Percentiles rank a stretch among this genome's conserved stretches.
Conservation (phyloP, 1,140 invertebrate species). For the Cotesia vestalis region DNA sequence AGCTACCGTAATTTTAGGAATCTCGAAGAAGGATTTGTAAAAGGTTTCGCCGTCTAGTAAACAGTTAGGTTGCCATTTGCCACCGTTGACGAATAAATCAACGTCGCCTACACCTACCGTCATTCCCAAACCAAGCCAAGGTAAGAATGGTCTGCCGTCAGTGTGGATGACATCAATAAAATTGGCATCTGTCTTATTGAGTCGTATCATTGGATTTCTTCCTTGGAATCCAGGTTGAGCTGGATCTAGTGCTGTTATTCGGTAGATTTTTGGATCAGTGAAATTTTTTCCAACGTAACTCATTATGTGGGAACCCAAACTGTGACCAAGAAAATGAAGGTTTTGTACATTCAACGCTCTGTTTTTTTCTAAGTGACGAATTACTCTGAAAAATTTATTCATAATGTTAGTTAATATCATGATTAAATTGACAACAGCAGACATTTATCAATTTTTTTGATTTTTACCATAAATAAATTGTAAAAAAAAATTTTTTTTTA, state of each 20-base stretch:
- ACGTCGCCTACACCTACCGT: conserved; percentile 52
- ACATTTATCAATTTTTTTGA: too few relatives aligned
- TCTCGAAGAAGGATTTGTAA: conserved; percentile 40
- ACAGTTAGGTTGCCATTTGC: conserved; percentile 53
- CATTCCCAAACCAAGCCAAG: conserved; percentile 60
- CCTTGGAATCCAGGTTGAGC: conserved; percentile 65
- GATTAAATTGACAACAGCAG: too few relatives aligned
- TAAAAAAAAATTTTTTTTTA: too few relatives aligned
- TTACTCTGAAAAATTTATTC: conserved; percentile 43
- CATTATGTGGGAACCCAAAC: conserved; percentile 60
- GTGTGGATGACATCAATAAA: conserved; percentile 66
- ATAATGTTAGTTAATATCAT: not conserved
- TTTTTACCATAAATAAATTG: too few relatives aligned
- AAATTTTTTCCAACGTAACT: conserved; percentile 57
- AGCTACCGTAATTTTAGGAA: conserved; percentile 44
- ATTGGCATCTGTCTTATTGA: conserved; percentile 58
- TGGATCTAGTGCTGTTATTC: conserved; percentile 64
- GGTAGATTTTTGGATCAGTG: conserved; percentile 43
- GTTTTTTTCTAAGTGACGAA: conserved; percentile 43
- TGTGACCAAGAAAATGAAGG: conserved; percentile 61
- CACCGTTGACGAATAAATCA: conserved; percentile 58
- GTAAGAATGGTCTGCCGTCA: conserved; percentile 58
- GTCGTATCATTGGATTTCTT: conserved; percentile 50
- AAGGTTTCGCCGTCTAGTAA: conserved; percentile 37
- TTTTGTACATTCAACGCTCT: conserved; percentile 37